Base-by-base conservation (phyloP, 2,113 vertebrate species). In the Tonatia bakeri region DNA sequence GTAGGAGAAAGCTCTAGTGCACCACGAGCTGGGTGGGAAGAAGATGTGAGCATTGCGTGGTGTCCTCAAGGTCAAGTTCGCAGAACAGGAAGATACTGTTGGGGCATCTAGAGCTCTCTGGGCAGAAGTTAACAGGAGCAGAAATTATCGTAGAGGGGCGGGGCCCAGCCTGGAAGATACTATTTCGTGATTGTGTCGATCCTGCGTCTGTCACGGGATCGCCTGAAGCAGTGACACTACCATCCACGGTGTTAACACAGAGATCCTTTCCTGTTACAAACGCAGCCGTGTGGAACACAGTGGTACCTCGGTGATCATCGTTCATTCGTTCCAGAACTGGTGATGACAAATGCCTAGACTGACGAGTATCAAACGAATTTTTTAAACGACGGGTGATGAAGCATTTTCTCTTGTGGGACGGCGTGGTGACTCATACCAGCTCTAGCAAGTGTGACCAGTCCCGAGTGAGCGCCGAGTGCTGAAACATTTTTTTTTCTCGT, bases 241-340 rank as follows among this genome's bases (percentile, higher is more conserved):
- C 24, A 15, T 0, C 28, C 8, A 1, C 43, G 28, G 22, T 16
- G 36, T 36, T 24, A 33, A 22, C 14, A 5, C 17, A 4, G 1
- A 20, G 67, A 43, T 22, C 24, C 64, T 76, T 38, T 61, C 11
- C 43, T 36, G n/a, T 20, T 43, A 3, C 33, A 28, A 38, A 61
- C 0, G 7, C 40, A 47, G 50, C 45, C 17, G 14, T 54, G 38
- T 26, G 15, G 87, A 50, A 52, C 9, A 28, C 59, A 4, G 59
- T 28, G 59, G 59, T 12, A 28, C 59, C 59, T 28, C 10, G 10
- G 24, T 11, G 3, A 26, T 12, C 6, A 4, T 28, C 3, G 11
- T 12, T 61, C 24, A 61, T 61, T 28, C 9, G 11, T 61, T 13
- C 59, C 59, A 11, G 56, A 26, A 59, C 56, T 11, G 59, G 24